A percentile compares a stretch with the other conserved stretches of the same genome.
These are phyloP conservation scores for Scolanthus callimorphus DNA, from an alignment of 92 coral and sea anemone species.

Conservation along the genomic window DNA sequence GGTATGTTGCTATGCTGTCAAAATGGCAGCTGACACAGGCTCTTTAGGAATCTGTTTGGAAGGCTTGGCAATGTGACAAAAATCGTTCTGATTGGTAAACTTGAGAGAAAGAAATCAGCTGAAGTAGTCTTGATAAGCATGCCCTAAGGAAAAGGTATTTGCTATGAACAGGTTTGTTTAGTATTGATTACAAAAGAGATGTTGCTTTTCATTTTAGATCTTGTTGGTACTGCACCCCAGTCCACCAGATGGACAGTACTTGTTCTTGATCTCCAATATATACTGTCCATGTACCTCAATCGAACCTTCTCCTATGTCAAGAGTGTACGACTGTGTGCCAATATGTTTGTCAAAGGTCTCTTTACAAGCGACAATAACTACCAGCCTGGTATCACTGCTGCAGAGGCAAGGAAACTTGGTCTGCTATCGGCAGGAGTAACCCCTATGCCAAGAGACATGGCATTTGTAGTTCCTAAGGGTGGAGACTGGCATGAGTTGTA, in stretches of 20 bases:
- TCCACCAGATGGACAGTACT: slow-evolving; percentile 90
- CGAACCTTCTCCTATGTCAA: slow-evolving; percentile 84
- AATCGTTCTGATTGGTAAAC: no score
- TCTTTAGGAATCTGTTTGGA: no score
- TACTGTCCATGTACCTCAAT: slow-evolving; percentile 85
- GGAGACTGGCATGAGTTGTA: slow-evolving; percentile 77
- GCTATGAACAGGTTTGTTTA: no score
- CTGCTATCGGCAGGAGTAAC: slow-evolving; percentile 67
- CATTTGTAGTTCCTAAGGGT: slow-evolving; percentile 81
- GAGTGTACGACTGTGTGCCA: slow-evolving; percentile 92
- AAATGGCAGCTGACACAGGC: no score
- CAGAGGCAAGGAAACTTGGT: slow-evolving; percentile 91
- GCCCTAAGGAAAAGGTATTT: no score
- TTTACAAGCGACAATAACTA: slow-evolving; percentile 93
- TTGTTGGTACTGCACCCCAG: slow-evolving; percentile 79
- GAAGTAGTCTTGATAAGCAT: no score
- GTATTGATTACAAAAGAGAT: no score
- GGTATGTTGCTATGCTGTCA: no score
- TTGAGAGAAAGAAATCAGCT: no score
- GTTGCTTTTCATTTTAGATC: no score
- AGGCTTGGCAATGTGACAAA: no score
- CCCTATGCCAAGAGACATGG: slow-evolving; percentile 95
- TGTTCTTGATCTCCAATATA: slow-evolving; percentile 82
- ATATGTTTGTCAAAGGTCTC: slow-evolving; percentile 92
- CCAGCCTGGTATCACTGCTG: slow-evolving; percentile 85